These are phyloP conservation scores for Labeo rohita DNA, from an alignment of 2,113 vertebrate genomes.

Conservation along the genomic window DNA sequence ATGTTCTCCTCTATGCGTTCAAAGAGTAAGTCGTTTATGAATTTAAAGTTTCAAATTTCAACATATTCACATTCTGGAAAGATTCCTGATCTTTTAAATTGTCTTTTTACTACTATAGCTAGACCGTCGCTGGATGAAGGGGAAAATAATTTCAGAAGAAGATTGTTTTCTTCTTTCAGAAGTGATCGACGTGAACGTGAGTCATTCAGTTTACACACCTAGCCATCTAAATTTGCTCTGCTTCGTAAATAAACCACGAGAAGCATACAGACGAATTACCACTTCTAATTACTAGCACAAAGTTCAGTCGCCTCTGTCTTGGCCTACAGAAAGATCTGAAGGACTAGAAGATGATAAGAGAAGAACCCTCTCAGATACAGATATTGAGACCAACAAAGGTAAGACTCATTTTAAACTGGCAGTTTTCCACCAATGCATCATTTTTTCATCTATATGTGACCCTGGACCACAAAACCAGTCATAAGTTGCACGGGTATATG, in stretches of 20 bases:
- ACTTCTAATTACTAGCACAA: not conserved
- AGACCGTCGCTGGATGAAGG: conserved; percentile 9
- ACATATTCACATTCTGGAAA: not conserved
- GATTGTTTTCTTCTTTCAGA: conserved; percentile 49
- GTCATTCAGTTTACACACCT: conserved; percentile 18
- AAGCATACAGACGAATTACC: not conserved
- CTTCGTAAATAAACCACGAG: not conserved
- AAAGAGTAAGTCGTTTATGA: conserved; percentile 66
- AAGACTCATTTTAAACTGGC: not conserved
- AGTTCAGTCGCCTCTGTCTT: not conserved
- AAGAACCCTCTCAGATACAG: conserved; percentile 30
- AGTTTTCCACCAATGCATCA: too few species aligned
- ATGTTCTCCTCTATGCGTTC: conserved; percentile 69
- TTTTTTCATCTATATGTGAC: too few species aligned
- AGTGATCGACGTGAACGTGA: conserved; percentile 34
- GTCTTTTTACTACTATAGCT: conserved; percentile 6
- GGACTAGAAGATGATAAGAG: conserved; percentile 15
- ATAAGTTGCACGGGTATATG: too few species aligned
- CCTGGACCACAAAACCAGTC: too few species aligned
- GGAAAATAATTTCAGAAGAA: conserved; percentile 28
- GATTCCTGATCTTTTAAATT: not conserved
- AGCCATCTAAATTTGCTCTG: not conserved
- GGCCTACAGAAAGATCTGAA: not conserved
- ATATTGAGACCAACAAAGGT: conserved; percentile 18
- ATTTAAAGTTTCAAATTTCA: not conserved